Conservation (phyloP, 2,797 vertebrate genomes). For the Dicrostonyx torquatus region DNA sequence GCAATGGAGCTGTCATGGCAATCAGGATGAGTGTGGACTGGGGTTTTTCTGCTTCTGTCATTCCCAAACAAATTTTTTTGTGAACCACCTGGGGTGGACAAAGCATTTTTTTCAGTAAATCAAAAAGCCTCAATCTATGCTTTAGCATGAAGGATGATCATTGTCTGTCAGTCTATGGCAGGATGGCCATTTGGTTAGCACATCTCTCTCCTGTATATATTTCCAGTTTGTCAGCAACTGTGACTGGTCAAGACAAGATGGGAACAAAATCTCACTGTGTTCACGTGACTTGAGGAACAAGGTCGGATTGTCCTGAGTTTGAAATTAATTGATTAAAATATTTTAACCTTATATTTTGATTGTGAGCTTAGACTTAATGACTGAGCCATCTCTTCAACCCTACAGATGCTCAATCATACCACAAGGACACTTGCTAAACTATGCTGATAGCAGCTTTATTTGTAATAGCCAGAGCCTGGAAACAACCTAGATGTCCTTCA, state of each 20-base stretch:
- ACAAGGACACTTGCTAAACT: background rate
- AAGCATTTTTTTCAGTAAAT: background rate
- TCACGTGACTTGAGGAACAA: background rate
- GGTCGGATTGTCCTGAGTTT: background rate
- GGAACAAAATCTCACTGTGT: background rate
- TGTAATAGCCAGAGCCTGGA: background rate
- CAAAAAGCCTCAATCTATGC: background rate
- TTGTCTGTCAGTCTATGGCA: background rate
- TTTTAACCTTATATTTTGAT: background rate
- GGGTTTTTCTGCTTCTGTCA: background rate
- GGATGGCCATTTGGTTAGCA: background rate
- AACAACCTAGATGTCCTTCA: background rate
- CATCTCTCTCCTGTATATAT: conserved; percentile 10
- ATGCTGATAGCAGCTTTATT: background rate
- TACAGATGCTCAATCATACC: background rate
- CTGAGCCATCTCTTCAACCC: background rate
- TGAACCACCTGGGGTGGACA: background rate
- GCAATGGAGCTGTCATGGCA: too few relatives aligned
- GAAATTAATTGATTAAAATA: background rate
- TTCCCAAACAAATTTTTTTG: background rate
- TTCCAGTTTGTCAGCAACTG: background rate
- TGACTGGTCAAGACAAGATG: background rate
- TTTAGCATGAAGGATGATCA: background rate
- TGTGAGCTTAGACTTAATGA: background rate
- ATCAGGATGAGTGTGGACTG: background rate